Evolutionary conservation across 2,797 vertebrate species (phyloP).

Genomic region (Hyperoplus lanceolatus): DNA sequence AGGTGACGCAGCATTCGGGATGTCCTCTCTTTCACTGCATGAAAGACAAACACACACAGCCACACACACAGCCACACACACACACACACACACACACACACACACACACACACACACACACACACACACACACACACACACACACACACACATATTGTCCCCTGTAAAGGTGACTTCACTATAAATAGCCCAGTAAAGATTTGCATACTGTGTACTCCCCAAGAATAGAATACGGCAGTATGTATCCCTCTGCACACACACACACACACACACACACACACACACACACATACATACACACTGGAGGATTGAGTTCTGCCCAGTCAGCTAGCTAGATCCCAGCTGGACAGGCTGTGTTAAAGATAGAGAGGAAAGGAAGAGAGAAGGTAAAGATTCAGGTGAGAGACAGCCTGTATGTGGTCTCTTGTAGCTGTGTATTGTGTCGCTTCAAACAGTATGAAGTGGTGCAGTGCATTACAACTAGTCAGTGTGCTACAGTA

Average conservation of each 20-base stretch:
- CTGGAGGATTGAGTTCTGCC: constrained; percentile 10
- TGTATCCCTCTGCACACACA: constrained; percentile 19
- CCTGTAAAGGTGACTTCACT: constrained; percentile 69
- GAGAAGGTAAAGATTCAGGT: constrained; percentile 8
- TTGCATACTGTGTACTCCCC: constrained; percentile 54
- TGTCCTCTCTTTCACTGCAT: constrained; percentile 64
- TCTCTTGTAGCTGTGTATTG: constrained; percentile 20
- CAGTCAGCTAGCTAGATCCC: constrained; percentile 28
- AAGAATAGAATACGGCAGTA: constrained; percentile 40
- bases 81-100: background rate
- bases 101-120: background rate
- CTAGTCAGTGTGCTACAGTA: constrained; percentile 2
- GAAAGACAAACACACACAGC: constrained; percentile 19
- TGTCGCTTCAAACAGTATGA: constrained; percentile 1
- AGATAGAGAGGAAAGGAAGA: constrained; percentile 2
- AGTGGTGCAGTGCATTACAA: constrained; percentile 34
- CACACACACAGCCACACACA: too few species aligned
- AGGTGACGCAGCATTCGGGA: constrained; percentile 62
- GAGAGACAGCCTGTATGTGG: constrained; percentile 18
- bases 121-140: constrained; percentile 18
- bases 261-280: constrained; percentile 18
- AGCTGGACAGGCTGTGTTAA: constrained; percentile 15
- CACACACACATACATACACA: background rate
- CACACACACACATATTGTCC: constrained; percentile 30
- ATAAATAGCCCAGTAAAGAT: constrained; percentile 57